A percentile compares a stretch with the other conserved stretches of the same genome.
Evolutionary conservation across 92 coral and sea anemone genomes (phyloP).

Genomic region (Hydrozoanthus gracilis): DNA sequence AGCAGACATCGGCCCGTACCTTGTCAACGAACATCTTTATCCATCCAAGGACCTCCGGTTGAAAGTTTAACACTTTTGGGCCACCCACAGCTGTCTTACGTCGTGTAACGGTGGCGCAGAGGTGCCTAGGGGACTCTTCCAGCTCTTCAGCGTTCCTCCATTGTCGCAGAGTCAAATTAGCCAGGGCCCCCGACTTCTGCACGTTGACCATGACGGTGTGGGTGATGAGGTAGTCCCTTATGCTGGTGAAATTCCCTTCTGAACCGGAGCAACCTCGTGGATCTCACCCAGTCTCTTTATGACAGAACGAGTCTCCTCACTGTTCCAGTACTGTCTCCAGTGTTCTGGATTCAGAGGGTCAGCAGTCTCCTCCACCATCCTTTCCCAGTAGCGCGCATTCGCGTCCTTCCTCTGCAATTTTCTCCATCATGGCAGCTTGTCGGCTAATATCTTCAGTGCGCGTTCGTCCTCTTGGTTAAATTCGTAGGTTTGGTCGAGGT

Average conservation of each 20-base stretch:
- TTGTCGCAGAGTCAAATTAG: background rate
- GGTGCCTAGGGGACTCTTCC: background rate
- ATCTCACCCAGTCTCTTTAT: background rate
- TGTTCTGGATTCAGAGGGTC: background rate
- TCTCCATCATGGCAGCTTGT: background rate
- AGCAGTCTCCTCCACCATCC: background rate
- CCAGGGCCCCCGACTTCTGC: background rate
- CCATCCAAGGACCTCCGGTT: background rate
- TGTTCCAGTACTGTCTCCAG: background rate
- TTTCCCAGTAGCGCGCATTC: background rate
- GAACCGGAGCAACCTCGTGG: background rate
- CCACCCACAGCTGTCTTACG: background rate
- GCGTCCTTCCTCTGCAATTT: background rate
- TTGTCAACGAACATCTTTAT: background rate
- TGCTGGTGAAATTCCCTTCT: background rate
- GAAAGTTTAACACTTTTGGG: background rate
- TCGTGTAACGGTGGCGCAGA: background rate
- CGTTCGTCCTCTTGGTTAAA: background rate
- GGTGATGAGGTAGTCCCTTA: slow-evolving; percentile 14
- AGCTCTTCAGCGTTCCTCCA: background rate
- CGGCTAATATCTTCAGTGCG: background rate
- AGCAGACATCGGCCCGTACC: background rate
- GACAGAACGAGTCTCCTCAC: background rate
- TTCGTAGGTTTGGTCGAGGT: background rate
- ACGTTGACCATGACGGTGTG: slow-evolving; percentile 2